Conservation (phyloP, 2,797 vertebrate genomes). For the Hippocampus kuda region DNA sequence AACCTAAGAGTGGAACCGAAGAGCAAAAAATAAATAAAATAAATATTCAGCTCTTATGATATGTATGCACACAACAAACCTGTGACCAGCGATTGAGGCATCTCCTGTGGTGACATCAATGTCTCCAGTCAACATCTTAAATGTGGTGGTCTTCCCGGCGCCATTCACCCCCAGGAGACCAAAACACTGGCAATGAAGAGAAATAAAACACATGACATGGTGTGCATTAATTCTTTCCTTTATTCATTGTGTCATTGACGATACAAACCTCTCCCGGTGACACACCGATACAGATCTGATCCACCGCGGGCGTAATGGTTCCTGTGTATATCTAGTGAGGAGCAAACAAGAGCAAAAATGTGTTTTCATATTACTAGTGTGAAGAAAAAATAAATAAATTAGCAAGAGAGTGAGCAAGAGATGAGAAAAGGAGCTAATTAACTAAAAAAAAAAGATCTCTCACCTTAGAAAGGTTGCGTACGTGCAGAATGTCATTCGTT, state of each 20-base stretch:
- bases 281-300: conserved; percentile 81
- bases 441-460: conserved; percentile 4
- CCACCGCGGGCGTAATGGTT: conserved; percentile 73
- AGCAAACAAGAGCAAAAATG: background rate
- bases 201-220: background rate
- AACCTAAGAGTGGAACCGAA: too few species aligned
- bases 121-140: conserved; percentile 94
- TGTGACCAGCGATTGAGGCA: conserved; percentile 77
- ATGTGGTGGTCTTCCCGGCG: conserved; percentile 90
- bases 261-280: conserved; percentile 80
- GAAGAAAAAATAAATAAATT: background rate
- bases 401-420: too few species aligned
- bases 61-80: conserved; percentile 49
- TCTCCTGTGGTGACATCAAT: conserved; percentile 80
- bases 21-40: background rate
- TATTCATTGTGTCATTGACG: background rate
- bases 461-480: conserved; percentile 84
- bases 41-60: background rate
- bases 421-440: background rate
- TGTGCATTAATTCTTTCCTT: background rate
- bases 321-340: conserved; percentile 72
- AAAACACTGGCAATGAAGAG: conserved; percentile 75
- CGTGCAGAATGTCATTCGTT: conserved; percentile 73
- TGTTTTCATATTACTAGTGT: background rate
- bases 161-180: conserved; percentile 91